Evolutionary conservation across 2,797 vertebrate species (phyloP).

Genomic region (Centroberyx gerrardi): DNA sequence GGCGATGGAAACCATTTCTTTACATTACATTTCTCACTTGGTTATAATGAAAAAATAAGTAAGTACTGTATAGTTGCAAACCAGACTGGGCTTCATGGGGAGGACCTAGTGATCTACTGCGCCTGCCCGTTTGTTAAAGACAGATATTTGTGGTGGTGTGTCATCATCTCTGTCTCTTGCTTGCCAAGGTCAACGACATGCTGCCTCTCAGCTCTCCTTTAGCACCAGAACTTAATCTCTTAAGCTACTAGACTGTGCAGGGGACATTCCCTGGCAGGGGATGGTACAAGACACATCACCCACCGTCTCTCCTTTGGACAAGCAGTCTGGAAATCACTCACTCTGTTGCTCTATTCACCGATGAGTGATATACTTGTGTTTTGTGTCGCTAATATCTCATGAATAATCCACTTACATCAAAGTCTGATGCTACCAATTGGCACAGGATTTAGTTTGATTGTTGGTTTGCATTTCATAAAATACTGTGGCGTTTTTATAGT

Average conservation of each 20-base stretch:
- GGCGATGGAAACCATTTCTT: not conserved
- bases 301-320: not conserved
- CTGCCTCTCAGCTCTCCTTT: conserved; percentile 57
- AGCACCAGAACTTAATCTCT: conserved; percentile 58
- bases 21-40: not conserved
- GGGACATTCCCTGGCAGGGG: conserved; percentile 40
- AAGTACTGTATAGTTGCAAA: not conserved
- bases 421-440: not conserved
- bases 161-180: conserved; percentile 50
- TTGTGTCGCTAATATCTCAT: not conserved
- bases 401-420: not conserved
- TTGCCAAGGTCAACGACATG: conserved; percentile 72
- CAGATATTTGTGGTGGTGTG: conserved; percentile 64
- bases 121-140: conserved; percentile 64
- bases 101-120: conserved; percentile 19
- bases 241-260: conserved; percentile 56
- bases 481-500: not conserved
- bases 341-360: conserved; percentile 3
- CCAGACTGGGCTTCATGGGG: conserved; percentile 8
- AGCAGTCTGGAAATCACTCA: conserved; percentile 18
- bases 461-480: not conserved
- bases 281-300: conserved; percentile 25
- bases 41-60: not conserved
- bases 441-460: not conserved
- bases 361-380: not conserved